Evolutionary conservation across 2,888 invertebrate genomes (phyloP).

Genomic region (Tethea ocularis): DNA sequence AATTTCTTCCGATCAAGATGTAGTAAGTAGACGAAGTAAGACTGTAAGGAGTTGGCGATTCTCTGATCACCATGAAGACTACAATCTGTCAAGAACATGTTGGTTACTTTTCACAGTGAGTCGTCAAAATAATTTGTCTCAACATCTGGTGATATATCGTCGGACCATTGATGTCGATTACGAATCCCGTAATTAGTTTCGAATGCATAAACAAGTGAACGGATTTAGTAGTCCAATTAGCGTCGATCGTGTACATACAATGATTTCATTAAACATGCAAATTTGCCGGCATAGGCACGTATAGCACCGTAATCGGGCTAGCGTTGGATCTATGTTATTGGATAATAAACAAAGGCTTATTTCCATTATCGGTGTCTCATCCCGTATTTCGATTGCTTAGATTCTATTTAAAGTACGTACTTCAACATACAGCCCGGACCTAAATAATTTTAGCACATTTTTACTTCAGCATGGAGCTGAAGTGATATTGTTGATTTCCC

Average conservation of each 20-base stretch:
- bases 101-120: too few relatives aligned
- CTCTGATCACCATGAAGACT: too few relatives aligned
- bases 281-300: constrained; percentile 55
- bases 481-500: too few relatives aligned
- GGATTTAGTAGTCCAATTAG: constrained; percentile 70
- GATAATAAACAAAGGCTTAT: constrained; percentile 39
- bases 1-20: too few relatives aligned
- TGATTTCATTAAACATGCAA: constrained; percentile 77
- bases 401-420: too few relatives aligned
- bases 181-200: constrained; percentile 55
- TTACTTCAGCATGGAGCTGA: too few relatives aligned
- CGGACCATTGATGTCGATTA: constrained; percentile 40
- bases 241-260: constrained; percentile 62
- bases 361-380: constrained; percentile 16
- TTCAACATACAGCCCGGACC: not conserved
- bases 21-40: too few relatives aligned
- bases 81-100: too few relatives aligned
- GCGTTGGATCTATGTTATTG: constrained; percentile 38
- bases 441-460: not conserved
- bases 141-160: not conserved
- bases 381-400: constrained; percentile 7
- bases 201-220: constrained; percentile 60
- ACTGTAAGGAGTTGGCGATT: too few relatives aligned
- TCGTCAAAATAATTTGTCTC: not conserved
- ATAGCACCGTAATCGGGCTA: constrained; percentile 50